Base-by-base conservation (phyloP, 2,113 vertebrate species). In the Entosphenus tridentatus region DNA sequence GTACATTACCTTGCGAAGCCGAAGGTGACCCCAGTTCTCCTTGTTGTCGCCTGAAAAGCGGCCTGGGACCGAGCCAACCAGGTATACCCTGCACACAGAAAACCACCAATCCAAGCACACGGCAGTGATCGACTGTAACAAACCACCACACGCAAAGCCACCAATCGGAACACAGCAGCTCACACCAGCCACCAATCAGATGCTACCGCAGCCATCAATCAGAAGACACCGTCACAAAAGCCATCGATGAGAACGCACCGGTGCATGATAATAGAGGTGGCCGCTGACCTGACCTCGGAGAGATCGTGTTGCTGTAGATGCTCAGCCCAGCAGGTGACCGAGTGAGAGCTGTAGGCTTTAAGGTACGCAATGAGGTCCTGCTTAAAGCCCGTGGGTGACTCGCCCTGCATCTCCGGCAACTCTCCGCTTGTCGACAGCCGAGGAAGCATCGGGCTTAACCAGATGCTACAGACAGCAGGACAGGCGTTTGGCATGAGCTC, bases 1-100 rank as follows among this genome's bases (percentile, higher is more conserved):
- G 39, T 39, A 39, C 39, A 39, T 71, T 79, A 96, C 92, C 89
- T 95, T 96, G 74, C 86, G 83, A 69, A 98, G 82, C 72, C 81
- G 83, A 74, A 96, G 81, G 75, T 96, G 93, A 67, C 93, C 93
- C 93, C 93, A 98, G 5, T 85, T 86, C 70, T 96, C 85, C 81
- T 87, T 95, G 55, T 87, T 80, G 70, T 75, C 71, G 54, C 88
- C 87, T 71, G 85, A 82, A 70, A 83, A 93, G 69, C 93, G 83
- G 71, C 93, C 92, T 18, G 93, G 93, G 2, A 82, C 86, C 57
- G 93, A 98, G 71, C 83, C 89, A 71, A 98, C 77, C 55, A 98
- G 82, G 76, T 87, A 88, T 2, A 96, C 87, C 57, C 92, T 98
- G 73, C 68, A 69, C 67, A 73, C 56, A 56, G 4, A 55, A 55